A percentile compares a stretch with the other conserved stretches of the same genome.
Conservation (phyloP, 2,113 vertebrate species). For the Prochilodus magdalenae region DNA sequence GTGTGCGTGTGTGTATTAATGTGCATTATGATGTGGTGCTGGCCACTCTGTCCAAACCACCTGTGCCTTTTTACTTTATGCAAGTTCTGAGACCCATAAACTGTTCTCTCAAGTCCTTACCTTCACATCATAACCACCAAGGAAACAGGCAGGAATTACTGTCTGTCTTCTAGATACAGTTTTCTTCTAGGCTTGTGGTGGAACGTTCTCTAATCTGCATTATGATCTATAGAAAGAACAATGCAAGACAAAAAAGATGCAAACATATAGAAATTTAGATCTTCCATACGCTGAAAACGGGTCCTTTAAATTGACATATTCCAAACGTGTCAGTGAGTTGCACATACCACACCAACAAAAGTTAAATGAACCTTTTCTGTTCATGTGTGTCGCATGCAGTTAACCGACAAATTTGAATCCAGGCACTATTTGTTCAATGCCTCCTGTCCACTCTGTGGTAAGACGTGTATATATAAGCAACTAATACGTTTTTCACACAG, state of each 20-base stretch:
- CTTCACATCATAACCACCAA: constrained; percentile 18
- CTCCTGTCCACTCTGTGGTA: background rate
- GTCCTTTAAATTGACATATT: background rate
- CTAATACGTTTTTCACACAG: background rate
- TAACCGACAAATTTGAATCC: background rate
- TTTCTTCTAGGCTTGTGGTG: background rate
- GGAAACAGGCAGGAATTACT: constrained; percentile 9
- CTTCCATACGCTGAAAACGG: background rate
- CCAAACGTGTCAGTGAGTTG: background rate
- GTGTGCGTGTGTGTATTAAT: background rate
- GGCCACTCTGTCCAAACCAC: constrained; percentile 39
- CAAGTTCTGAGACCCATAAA: constrained; percentile 45
- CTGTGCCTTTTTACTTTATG: constrained; percentile 60
- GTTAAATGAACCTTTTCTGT: no score
- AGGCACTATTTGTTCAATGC: background rate
- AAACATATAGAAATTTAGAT: background rate
- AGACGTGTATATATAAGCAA: background rate
- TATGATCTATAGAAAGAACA: background rate
- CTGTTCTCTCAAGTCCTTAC: constrained; percentile 17
- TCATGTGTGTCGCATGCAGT: background rate
- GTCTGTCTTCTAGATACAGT: background rate
- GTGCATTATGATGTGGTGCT: constrained; percentile 17
- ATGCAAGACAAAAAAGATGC: background rate
- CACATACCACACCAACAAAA: background rate
- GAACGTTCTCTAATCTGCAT: background rate